Conservation (phyloP, 2,113 vertebrate genomes). For the Arizona elegans region DNA sequence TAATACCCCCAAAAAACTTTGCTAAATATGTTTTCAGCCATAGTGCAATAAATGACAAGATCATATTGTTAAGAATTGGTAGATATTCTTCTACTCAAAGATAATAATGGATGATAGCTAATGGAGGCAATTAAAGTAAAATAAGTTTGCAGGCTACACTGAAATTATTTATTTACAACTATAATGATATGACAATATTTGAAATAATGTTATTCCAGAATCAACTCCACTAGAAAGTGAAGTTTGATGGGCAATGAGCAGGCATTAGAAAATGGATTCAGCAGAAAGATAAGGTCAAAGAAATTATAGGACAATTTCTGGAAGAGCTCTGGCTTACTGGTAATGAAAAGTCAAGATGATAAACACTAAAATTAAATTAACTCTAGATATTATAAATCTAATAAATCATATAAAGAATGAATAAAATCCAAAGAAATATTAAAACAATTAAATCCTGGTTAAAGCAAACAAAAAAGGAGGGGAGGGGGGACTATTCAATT, state of each 20-base stretch:
- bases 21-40: not conserved
- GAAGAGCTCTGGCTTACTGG: not conserved
- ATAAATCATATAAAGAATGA: not conserved
- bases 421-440: not conserved
- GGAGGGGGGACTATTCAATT: not conserved
- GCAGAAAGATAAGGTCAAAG: not conserved
- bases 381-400: not conserved
- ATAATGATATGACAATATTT: not conserved
- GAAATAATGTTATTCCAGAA: not conserved
- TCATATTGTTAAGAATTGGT: not conserved
- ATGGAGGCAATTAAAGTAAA: not conserved
- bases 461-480: not conserved
- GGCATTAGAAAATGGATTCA: not conserved
- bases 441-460: not conserved
- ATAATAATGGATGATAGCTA: not conserved
- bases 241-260: not conserved
- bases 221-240: not conserved
- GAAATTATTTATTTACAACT: not conserved
- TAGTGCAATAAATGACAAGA: not conserved
- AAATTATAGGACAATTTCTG: not conserved
- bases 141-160: not conserved
- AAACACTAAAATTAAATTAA: not conserved
- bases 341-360: not conserved
- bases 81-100: not conserved
- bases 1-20: not conserved